Conservation (phyloP, 2,113 vertebrate genomes). For the Malurus alboscapulatus region DNA sequence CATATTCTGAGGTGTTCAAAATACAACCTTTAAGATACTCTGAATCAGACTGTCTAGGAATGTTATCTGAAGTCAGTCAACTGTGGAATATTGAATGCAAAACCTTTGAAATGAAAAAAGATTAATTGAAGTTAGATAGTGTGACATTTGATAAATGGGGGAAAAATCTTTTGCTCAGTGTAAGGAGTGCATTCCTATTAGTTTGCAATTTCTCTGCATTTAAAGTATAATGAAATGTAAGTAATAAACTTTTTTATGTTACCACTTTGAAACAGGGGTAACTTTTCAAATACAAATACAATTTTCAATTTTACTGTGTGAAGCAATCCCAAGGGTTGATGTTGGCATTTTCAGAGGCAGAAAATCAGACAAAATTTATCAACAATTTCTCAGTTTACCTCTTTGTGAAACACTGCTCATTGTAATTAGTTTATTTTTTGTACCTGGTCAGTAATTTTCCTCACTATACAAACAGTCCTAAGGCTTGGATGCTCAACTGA, state of each 20-base stretch:
- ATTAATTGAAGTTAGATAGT: background rate
- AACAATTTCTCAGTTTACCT: background rate
- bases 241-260: background rate
- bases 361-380: background rate
- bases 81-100: background rate
- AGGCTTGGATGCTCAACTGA: background rate
- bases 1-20: background rate
- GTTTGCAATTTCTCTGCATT: background rate
- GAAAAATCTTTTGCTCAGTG: background rate
- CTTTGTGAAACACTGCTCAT: background rate
- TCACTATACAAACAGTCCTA: background rate
- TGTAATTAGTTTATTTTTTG: background rate
- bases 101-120: background rate
- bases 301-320: background rate
- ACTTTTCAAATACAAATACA: background rate
- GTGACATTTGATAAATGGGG: background rate
- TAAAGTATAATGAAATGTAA: background rate
- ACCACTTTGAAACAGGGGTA: background rate
- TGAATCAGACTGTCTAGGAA: background rate
- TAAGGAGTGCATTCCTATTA: background rate
- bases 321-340: background rate
- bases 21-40: background rate
- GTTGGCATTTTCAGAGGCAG: background rate
- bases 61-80: background rate
- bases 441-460: background rate